Evolutionary conservation across 37 sponge, comb jelly and placozoan species (phyloP), one percentile per base, ranked within the genome.

Genomic region (Ephydatia muelleri): DNA sequence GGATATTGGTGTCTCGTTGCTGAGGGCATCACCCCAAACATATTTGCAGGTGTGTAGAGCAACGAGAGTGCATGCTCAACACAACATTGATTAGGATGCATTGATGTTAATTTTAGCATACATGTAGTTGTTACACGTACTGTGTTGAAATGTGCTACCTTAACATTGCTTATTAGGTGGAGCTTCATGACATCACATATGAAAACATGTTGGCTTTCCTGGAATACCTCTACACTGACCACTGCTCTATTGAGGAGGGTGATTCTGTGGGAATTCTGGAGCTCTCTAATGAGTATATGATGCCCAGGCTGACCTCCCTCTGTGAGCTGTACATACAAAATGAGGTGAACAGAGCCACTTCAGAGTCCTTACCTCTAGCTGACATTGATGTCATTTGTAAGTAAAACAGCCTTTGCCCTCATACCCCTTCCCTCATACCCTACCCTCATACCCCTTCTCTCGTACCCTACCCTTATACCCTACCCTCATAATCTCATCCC

Each of bases 221-320:
- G 64, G 92, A 96, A 68, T 96, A 94, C 77, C 83, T 96, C 43
- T 96, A 96, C 89, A 89, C 92, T 49, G 95, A n/a, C n/a, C n/a
- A n/a, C n/a, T n/a, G n/a, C n/a, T n/a, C n/a, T 23, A 92, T 95
- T 49, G 97, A 91, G 68, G 86, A 93, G 31, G 78, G 84, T 0
- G 97, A 96, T 82, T 78, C 87, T 6, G 25, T 92, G 11, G 92
- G 91, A 1, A 85, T 96, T 12, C 79, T 96, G 76, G 86, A 71
- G 33, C 77, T 94, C 32, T 84, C 97, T 70, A 97, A 97, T 76
- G 84, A 83, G 80, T 97, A 91, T 71, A 75, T 83, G 23, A 25
- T 92, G 84, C 68, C 88, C n/a, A 80, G 97, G 34, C 93, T 97
- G 21, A 85, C 85, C 70, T 64, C 89, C 0, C 90, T 94, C 27